Evolutionary conservation across 23 tunicate species (phyloP).

Genomic region (Phallusia fumigata): DNA sequence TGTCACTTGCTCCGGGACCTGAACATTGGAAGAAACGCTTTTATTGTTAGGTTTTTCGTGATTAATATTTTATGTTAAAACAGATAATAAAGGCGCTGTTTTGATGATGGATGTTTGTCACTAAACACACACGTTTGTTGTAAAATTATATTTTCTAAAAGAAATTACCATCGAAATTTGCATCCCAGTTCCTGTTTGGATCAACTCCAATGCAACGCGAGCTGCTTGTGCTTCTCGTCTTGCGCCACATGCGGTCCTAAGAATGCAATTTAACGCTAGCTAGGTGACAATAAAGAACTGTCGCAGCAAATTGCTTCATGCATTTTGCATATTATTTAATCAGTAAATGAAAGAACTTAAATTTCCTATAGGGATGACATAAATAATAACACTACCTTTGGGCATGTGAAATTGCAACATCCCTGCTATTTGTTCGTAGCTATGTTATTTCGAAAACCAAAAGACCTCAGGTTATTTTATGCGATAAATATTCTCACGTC

Average conservation of each 20-base stretch:
- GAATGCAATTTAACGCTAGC: neutral
- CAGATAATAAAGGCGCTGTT: too few species aligned
- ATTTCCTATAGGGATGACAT: too few species aligned
- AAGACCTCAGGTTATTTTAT: neutral
- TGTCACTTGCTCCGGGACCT: constrained; percentile 68
- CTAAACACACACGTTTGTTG: too few species aligned
- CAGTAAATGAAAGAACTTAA: too few species aligned
- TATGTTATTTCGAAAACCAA: too few species aligned
- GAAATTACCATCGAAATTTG: constrained; percentile 50
- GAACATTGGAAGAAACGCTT: neutral
- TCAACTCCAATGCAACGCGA: constrained; percentile 73
- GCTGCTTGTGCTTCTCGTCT: constrained; percentile 54
- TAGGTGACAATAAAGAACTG: too few species aligned
- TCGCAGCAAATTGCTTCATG: too few species aligned
- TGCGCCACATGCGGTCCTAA: constrained; percentile 97
- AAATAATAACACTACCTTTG: too few species aligned
- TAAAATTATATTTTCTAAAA: neutral
- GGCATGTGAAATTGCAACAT: too few species aligned
- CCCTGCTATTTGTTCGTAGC: too few species aligned
- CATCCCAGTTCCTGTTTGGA: constrained; percentile 88
- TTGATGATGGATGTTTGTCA: too few species aligned
- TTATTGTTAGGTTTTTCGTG: neutral
- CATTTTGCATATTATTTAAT: too few species aligned
- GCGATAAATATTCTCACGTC: constrained; percentile 17
- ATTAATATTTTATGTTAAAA: neutral